These are phyloP conservation scores for Charanyca ferruginea DNA, from an alignment of 2,888 invertebrate genomes.

Conservation along the genomic window DNA sequence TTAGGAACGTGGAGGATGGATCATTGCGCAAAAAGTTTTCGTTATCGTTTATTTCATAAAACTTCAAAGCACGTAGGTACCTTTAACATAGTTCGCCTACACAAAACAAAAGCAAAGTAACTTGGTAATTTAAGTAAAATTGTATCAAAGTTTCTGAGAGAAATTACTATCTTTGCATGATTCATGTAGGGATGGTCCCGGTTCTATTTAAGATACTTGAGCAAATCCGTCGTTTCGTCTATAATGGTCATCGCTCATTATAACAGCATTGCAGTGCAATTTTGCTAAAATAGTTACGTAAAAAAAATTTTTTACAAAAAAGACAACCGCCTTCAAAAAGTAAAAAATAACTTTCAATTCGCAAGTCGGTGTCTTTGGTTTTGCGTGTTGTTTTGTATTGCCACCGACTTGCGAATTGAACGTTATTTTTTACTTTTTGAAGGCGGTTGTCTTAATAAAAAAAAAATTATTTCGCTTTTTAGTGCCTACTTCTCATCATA, in stretches of 20 bases:
- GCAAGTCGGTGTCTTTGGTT: too few species aligned
- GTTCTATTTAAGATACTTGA: slow-evolving; percentile 13
- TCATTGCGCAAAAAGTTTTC: neutral
- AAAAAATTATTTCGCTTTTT: too few species aligned
- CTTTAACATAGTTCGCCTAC: slow-evolving; percentile 21
- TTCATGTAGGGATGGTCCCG: slow-evolving; percentile 9
- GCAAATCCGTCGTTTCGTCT: neutral
- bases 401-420: too few species aligned
- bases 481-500: too few species aligned
- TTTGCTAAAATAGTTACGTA: too few species aligned
- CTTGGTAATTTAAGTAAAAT: slow-evolving; percentile 14
- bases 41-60: slow-evolving; percentile 22
- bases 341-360: too few species aligned
- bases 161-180: slow-evolving; percentile 8
- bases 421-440: too few species aligned
- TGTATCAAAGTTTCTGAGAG: slow-evolving; percentile 8
- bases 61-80: neutral
- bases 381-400: too few species aligned
- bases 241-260: neutral
- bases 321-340: too few species aligned
- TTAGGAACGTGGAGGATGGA: slow-evolving; percentile 4
- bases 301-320: too few species aligned
- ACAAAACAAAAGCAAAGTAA: slow-evolving; percentile 34
- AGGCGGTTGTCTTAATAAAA: too few species aligned
- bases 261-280: too few species aligned